Conservation (phyloP, 2,888 invertebrate species). For the Allacma fusca region DNA sequence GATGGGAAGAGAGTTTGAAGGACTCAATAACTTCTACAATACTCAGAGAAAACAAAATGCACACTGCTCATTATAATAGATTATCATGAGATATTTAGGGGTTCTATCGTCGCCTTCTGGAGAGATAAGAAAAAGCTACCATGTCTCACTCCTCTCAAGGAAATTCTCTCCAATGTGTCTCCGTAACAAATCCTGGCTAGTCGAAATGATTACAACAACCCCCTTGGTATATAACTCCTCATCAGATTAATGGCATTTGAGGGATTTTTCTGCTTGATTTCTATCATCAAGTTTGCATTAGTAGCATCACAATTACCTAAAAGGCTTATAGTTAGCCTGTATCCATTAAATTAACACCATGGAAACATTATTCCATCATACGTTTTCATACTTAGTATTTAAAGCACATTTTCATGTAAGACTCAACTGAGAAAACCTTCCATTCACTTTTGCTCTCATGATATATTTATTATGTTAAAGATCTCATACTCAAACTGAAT, state of each 20-base stretch:
- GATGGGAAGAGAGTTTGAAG: too few relatives aligned
- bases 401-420: too few relatives aligned
- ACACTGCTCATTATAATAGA: constrained; percentile 44
- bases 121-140: neutral
- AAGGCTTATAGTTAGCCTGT: too few relatives aligned
- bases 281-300: constrained; percentile 14
- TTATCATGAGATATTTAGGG: constrained; percentile 54
- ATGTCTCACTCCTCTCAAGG: neutral
- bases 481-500: too few relatives aligned
- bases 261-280: constrained; percentile 30
- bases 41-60: neutral
- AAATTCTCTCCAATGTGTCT: too few relatives aligned
- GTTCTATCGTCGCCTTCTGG: constrained; percentile 40
- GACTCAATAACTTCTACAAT: neutral
- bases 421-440: too few relatives aligned
- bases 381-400: too few relatives aligned
- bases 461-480: too few relatives aligned
- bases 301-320: neutral
- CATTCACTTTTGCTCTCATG: too few relatives aligned
- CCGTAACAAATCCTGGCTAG: too few relatives aligned
- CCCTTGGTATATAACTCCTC: neutral
- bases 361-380: too few relatives aligned
- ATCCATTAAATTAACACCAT: too few relatives aligned
- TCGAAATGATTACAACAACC: neutral
- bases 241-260: neutral